These are phyloP conservation scores for Eristalis tenax DNA, from an alignment of 2,888 invertebrate genomes.

Conservation along the genomic window DNA sequence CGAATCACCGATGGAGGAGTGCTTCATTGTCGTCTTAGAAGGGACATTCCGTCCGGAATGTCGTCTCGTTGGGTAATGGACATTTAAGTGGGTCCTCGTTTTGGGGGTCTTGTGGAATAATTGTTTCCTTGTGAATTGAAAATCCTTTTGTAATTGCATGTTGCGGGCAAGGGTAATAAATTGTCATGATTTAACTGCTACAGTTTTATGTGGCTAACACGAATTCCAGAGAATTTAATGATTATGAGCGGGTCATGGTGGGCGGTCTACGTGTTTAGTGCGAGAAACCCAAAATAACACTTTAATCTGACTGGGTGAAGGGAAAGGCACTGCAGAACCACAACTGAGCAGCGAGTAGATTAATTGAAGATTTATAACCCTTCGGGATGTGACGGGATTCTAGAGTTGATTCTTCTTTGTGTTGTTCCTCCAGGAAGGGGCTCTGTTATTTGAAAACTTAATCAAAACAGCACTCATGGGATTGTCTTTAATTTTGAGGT, in stretches of 20 bases:
- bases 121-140: conserved; percentile 71
- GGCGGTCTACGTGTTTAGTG: background rate
- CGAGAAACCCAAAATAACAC: background rate
- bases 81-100: conserved; percentile 70
- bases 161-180: conserved; percentile 65
- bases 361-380: conserved; percentile 1
- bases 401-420: background rate
- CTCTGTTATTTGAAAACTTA: background rate
- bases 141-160: conserved; percentile 70
- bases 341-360: background rate
- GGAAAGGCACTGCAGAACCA: background rate
- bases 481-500: background rate
- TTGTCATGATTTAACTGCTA: conserved; percentile 66
- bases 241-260: conserved; percentile 12
- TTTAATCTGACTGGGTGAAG: background rate
- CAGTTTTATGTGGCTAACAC: conserved; percentile 62
- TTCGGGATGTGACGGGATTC: background rate
- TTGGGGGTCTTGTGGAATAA: conserved; percentile 57
- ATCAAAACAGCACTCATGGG: conserved; percentile 1
- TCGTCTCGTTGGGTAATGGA: conserved; percentile 58
- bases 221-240: conserved; percentile 57
- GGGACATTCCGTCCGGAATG: conserved; percentile 18
- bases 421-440: background rate
- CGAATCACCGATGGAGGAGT: conserved; percentile 49
- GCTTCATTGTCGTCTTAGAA: conserved; percentile 20